Base-by-base conservation (phyloP, 2,797 vertebrate species). In the Myotis daubentonii region DNA sequence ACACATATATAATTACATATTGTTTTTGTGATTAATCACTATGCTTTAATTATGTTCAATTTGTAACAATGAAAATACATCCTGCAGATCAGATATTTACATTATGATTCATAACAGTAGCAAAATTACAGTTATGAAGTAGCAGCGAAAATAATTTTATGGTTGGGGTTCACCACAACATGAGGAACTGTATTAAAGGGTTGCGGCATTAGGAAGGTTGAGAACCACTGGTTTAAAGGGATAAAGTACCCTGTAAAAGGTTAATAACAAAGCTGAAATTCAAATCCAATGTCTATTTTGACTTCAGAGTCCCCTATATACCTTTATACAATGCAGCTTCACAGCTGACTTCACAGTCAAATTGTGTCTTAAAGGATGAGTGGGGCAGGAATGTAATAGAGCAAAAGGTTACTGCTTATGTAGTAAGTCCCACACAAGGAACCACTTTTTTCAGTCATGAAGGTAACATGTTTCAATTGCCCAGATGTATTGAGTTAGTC, bases 211-310 rank as follows among this genome's bases (percentile, higher is more conserved):
- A 44, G 41, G 41, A 44, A 44, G 41, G 41, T 44, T 44, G 41
- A 10, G 41, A 44, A 44, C 41, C 41, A 44, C 41, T 44, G 38
- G 6, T 74, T 87, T 33, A 86, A 74, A 87, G 30, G 44, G 22
- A 38, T 55, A 55, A 86, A 57, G 23, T 38, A 72, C 16, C n/a
- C 53, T 86, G 25, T 86, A 72, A n/a, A 62, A 87, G 38, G 23
- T 74, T 41, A 83, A 74, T 57, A 74, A 44, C 33, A 91, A 72
- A 91, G 41, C 33, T 74, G 70, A 83, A 91, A 74, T 74, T 83
- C 19, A 91, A 51, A 74, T 19, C 2, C 19, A 83, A 74, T 72
- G 49, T 82, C 23, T 72, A 60, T 62, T 82, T 82, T 82, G 44
- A 65, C n/a, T 83, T 25, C 33, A 65, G 8, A 74, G 33, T 83